A percentile compares a stretch with the other conserved stretches of the same genome.
Evolutionary conservation across 1,140 invertebrate species (phyloP).

Genomic region (Colletes gigas): DNA sequence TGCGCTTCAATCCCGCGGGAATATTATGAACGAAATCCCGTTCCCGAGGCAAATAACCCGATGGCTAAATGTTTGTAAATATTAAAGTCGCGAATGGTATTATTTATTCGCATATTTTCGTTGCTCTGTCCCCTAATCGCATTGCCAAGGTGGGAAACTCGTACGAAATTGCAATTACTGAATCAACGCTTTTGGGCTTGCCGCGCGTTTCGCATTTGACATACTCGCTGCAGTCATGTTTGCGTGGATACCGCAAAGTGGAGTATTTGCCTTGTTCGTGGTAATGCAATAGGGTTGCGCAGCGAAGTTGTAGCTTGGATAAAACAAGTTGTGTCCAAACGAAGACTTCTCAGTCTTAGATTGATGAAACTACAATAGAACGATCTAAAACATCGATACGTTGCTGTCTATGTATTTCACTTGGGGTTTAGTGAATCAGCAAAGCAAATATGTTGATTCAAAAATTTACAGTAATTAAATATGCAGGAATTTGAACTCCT

Average conservation of each 20-base stretch:
- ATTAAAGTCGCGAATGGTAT: not conserved
- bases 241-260: not conserved
- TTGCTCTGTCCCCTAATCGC: too few species aligned
- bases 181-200: not conserved
- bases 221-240: not conserved
- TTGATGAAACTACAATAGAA: not conserved
- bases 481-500: too few species aligned
- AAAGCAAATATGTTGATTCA: too few species aligned
- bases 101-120: not conserved
- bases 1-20: not conserved
- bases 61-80: not conserved
- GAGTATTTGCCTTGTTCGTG: conserved; percentile 4
- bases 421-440: too few species aligned
- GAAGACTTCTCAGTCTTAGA: not conserved
- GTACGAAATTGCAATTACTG: conserved; percentile 6
- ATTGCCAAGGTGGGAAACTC: not conserved
- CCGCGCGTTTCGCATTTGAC: not conserved
- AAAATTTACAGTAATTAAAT: too few species aligned
- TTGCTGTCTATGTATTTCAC: too few species aligned
- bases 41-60: not conserved
- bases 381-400: too few species aligned
- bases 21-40: not conserved
- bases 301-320: not conserved
- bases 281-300: not conserved
- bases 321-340: not conserved